These are phyloP conservation scores for Hypotaenidia okinawae DNA, from an alignment of 2,797 vertebrate genomes.

Conservation along the genomic window DNA sequence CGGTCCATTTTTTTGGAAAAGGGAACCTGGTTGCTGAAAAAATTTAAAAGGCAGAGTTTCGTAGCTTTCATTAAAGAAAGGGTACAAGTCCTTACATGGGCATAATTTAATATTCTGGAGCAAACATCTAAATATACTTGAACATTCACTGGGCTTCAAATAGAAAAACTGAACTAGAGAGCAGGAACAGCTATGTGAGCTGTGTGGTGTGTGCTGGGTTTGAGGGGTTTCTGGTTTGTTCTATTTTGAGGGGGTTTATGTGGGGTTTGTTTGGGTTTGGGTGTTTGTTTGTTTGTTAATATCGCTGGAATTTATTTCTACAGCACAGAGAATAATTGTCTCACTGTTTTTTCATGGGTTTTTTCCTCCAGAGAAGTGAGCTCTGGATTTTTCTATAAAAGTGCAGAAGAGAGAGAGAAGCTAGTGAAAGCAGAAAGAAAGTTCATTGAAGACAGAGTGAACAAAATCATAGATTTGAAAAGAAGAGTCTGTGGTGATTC, in stretches of 20 bases:
- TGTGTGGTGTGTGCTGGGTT: not conserved
- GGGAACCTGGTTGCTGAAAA: not conserved
- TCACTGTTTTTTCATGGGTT: not conserved
- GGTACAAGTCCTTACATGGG: not conserved
- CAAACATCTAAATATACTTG: conserved; percentile 72
- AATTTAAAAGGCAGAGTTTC: not conserved
- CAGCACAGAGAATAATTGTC: not conserved
- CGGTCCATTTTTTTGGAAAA: not conserved
- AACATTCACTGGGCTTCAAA: conserved; percentile 58
- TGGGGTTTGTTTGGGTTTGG: too few relatives aligned
- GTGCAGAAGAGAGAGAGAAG: conserved; percentile 92
- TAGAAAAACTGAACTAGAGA: not conserved
- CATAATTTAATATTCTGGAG: not conserved
- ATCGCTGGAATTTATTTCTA: not conserved
- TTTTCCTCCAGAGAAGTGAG: conserved; percentile 87
- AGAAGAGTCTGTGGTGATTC: conserved; percentile 86
- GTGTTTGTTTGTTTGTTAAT: not conserved
- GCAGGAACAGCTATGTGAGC: not conserved
- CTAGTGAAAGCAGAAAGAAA: conserved; percentile 95
- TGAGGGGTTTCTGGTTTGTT: not conserved
- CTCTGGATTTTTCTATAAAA: conserved; percentile 99
- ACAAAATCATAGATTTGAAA: conserved; percentile 93
- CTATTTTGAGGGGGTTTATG: too few relatives aligned
- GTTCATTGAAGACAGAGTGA: conserved; percentile 95
- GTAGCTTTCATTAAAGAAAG: not conserved